phyloP scores from a whole-genome alignment of 2,888 invertebrate species.

The Pedicia rivosa region DNA sequence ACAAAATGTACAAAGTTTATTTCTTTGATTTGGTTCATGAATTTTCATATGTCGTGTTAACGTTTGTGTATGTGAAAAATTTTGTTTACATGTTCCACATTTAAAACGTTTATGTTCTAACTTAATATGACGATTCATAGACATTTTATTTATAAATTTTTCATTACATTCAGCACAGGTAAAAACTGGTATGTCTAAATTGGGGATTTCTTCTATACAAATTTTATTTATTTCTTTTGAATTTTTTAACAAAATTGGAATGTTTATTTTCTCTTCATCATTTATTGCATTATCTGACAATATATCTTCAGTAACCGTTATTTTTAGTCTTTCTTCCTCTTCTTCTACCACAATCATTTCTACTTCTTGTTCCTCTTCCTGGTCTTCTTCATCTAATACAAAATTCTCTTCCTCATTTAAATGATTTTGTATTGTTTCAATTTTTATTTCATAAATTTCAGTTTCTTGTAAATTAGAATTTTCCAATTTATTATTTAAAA shows the following conservation, averaged over 20 bases:
- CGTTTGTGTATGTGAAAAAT: slow-evolving; percentile 30
- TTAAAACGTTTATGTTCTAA: slow-evolving; percentile 6
- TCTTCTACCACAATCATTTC: too few relatives aligned
- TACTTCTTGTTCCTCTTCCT: too few relatives aligned
- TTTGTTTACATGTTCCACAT: slow-evolving; percentile 29
- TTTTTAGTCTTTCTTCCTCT: neutral
- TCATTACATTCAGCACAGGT: slow-evolving; percentile 27
- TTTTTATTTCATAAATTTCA: too few relatives aligned
- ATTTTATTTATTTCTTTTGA: too few relatives aligned
- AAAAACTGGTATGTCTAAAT: too few relatives aligned
- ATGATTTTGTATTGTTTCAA: too few relatives aligned
- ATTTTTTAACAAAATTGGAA: too few relatives aligned
- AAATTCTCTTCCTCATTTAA: too few relatives aligned
- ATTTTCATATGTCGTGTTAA: slow-evolving; percentile 28
- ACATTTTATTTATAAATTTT: slow-evolving; percentile 24
- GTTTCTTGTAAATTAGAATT: too few relatives aligned
- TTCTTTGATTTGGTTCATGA: slow-evolving; percentile 13
- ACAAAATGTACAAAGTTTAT: slow-evolving; percentile 16
- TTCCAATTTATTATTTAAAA: slow-evolving; percentile 1
- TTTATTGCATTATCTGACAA: neutral
- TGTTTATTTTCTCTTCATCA: too few relatives aligned
- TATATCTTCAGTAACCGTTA: neutral
- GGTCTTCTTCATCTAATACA: too few relatives aligned
- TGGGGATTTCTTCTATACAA: too few relatives aligned
- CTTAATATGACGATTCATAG: slow-evolving; percentile 19